Evolutionary conservation across 2,888 invertebrate genomes (phyloP).

Genomic region (Saturnia pavonia): DNA sequence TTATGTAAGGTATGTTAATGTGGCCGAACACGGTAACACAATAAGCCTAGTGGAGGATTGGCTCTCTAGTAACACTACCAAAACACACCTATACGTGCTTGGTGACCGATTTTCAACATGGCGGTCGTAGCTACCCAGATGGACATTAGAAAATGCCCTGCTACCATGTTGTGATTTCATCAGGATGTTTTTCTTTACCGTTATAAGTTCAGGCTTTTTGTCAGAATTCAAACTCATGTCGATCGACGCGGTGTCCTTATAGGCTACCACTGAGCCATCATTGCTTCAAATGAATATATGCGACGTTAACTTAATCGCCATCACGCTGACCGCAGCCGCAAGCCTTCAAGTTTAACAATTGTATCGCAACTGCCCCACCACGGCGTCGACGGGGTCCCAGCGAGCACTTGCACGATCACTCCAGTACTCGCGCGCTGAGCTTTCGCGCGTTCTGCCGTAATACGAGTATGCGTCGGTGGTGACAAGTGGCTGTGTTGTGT

Average conservation of each 20-base stretch:
- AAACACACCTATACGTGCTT: too few species aligned
- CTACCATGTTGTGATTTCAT: too few species aligned
- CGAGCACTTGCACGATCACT: slow-evolving; percentile 46
- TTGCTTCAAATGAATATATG: neutral
- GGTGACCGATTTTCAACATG: too few species aligned
- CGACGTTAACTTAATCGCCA: slow-evolving; percentile 26
- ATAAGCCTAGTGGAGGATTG: too few species aligned
- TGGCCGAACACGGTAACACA: too few species aligned
- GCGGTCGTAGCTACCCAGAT: too few species aligned
- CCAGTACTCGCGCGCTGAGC: slow-evolving; percentile 71
- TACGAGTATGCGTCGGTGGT: slow-evolving; percentile 73
- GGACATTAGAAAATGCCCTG: too few species aligned
- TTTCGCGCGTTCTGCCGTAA: slow-evolving; percentile 60
- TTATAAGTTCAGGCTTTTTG: neutral
- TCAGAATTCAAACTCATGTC: neutral
- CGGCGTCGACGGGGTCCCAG: slow-evolving; percentile 33
- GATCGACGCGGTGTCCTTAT: neutral
- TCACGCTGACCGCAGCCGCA: slow-evolving; percentile 31
- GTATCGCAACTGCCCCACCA: slow-evolving; percentile 56
- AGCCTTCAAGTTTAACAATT: slow-evolving; percentile 52
- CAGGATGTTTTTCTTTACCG: too few species aligned
- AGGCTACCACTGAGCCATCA: too few species aligned
- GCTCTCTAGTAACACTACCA: too few species aligned
- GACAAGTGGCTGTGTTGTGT: slow-evolving; percentile 71
- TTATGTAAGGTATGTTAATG: too few species aligned